Percentiles rank a stretch among this genome's conserved stretches.
Evolutionary conservation across 2,888 invertebrate genomes (phyloP).

Genomic region (Melipona beecheii): DNA sequence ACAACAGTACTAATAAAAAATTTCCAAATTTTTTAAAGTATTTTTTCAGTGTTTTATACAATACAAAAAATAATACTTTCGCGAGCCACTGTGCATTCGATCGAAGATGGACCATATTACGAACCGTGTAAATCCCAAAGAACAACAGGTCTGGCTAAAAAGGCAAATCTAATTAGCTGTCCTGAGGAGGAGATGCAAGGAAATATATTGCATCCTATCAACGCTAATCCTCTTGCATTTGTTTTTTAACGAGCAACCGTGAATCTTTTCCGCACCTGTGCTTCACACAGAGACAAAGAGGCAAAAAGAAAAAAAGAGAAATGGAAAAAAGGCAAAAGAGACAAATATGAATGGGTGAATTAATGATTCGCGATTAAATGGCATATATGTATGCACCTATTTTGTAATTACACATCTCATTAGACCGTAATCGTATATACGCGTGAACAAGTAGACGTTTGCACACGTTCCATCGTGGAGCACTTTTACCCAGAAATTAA

Average conservation of each 20-base stretch:
- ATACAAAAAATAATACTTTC: no score
- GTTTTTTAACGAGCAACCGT: slow-evolving; percentile 7
- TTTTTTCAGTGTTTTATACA: no score
- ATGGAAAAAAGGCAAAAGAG: background rate
- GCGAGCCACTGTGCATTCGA: background rate
- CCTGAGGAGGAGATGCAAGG: background rate
- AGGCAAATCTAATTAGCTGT: slow-evolving; percentile 8
- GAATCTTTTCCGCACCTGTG: background rate
- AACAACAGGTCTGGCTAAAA: background rate
- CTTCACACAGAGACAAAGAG: background rate
- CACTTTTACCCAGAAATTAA: slow-evolving; percentile 11
- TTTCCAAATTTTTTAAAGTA: no score
- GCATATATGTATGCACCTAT: background rate
- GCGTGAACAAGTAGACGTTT: background rate
- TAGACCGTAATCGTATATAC: slow-evolving; percentile 23
- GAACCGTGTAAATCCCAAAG: background rate
- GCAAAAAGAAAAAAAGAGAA: background rate
- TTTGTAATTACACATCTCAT: slow-evolving; percentile 39
- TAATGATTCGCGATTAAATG: background rate
- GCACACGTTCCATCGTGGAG: background rate
- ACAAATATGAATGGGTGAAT: background rate
- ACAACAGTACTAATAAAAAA: no score
- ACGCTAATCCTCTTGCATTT: slow-evolving; percentile 16
- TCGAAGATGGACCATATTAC: background rate
- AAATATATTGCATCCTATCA: slow-evolving; percentile 17